These are phyloP conservation scores for Chionomys nivalis DNA, from an alignment of 2,113 vertebrate genomes.

Conservation along the genomic window DNA sequence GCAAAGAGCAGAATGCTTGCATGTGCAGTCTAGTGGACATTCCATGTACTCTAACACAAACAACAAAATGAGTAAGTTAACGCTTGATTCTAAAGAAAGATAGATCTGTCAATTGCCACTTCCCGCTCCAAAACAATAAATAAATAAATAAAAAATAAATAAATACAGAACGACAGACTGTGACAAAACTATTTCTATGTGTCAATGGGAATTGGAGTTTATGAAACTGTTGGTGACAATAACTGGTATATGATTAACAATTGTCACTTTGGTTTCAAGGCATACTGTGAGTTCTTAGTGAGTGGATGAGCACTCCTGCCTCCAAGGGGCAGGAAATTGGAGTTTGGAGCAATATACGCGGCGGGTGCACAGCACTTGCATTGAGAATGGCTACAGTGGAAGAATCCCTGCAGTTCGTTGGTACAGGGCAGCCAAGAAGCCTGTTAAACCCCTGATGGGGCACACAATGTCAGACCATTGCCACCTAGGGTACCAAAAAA, in stretches of 20 bases:
- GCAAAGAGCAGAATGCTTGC: not conserved
- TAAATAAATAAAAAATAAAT: not conserved
- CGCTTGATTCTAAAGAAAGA: not conserved
- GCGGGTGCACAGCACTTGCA: not conserved
- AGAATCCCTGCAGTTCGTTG: not conserved
- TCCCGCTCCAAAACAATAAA: fast-evolving
- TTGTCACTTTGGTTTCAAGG: not conserved
- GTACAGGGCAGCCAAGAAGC: not conserved
- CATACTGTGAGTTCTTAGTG: not conserved
- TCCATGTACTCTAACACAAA: not conserved
- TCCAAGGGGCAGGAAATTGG: not conserved
- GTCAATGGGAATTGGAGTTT: not conserved
- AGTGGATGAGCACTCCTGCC: not conserved
- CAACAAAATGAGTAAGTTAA: not conserved
- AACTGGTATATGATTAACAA: not conserved
- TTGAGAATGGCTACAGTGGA: not conserved
- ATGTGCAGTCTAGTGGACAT: not conserved
- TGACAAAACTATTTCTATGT: not conserved
- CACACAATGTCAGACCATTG: not conserved
- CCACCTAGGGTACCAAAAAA: not conserved
- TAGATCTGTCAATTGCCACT: not conserved
- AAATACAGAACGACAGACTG: not conserved
- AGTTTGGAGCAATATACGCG: not conserved
- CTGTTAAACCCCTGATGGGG: not conserved
- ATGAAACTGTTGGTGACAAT: not conserved